phyloP scores from a whole-genome alignment of 1,140 invertebrate species.

The Drosophila parvula region DNA sequence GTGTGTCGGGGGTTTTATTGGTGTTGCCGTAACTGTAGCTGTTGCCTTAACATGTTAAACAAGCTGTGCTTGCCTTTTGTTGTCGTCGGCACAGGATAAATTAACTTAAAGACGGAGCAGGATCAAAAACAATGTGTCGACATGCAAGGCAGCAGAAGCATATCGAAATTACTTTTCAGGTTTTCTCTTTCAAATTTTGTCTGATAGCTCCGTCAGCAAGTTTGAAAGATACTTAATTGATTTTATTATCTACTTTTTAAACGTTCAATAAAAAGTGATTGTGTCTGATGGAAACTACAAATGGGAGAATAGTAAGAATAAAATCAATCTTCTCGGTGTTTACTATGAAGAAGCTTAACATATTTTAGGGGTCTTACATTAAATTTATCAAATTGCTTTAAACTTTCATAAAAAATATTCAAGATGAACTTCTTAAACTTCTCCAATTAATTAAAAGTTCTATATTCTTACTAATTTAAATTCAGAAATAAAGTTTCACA shows the following conservation, averaged over 20 bases:
- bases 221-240: slow-evolving; percentile 7
- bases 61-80: slow-evolving; percentile 40
- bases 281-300: slow-evolving; percentile 6
- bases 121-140: slow-evolving; percentile 22
- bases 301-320: neutral
- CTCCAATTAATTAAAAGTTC: neutral
- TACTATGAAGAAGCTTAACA: neutral
- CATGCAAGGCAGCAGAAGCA: neutral
- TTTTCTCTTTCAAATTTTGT: neutral
- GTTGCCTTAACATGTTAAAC: slow-evolving; percentile 59
- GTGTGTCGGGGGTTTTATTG: slow-evolving; percentile 22
- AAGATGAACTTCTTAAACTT: too few species aligned
- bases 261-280: slow-evolving; percentile 9
- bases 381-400: too few species aligned
- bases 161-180: slow-evolving; percentile 4
- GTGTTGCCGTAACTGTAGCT: slow-evolving; percentile 25
- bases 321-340: neutral
- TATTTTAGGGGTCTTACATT: too few species aligned
- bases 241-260: slow-evolving; percentile 10
- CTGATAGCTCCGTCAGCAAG: slow-evolving; percentile 3
- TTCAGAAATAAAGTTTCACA: neutral
- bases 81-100: slow-evolving; percentile 36
- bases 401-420: too few species aligned
- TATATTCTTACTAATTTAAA: neutral
- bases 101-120: slow-evolving; percentile 25